phyloP scores from a whole-genome alignment of 2,113 vertebrate species.

The Xyliphius kryptos region DNA sequence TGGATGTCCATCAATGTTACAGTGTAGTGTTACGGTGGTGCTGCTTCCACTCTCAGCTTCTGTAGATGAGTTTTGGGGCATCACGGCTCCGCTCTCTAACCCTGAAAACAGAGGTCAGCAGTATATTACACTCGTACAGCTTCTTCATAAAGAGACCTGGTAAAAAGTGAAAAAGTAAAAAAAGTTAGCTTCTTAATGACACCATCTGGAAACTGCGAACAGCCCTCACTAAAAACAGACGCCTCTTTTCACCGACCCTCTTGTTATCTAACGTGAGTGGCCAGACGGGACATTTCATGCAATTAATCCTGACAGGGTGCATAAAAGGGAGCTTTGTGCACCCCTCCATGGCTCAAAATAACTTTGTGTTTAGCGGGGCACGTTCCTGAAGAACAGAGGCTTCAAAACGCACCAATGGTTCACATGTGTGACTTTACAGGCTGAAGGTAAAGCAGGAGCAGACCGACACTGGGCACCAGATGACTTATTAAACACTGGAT shows the following conservation, averaged over 20 bases:
- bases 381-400: background rate
- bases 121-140: too few relatives aligned
- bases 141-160: too few relatives aligned
- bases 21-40: constrained; percentile 66
- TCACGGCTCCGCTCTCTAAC: constrained; percentile 75
- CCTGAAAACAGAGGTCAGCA: constrained; percentile 50
- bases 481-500: background rate
- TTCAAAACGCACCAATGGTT: constrained; percentile 18
- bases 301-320: constrained; percentile 43
- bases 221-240: constrained; percentile 31
- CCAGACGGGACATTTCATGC: constrained; percentile 38
- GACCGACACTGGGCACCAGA: background rate
- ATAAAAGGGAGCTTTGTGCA: constrained; percentile 43
- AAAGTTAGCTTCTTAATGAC: constrained; percentile 10
- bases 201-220: constrained; percentile 16
- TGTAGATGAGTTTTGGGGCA: constrained; percentile 68
- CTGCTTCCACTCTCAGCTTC: constrained; percentile 71
- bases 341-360: constrained; percentile 35
- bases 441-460: background rate
- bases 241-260: constrained; percentile 26
- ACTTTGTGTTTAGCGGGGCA: constrained; percentile 32
- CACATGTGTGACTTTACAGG: constrained; percentile 29
- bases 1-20: constrained; percentile 79
- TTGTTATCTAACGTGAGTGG: constrained; percentile 39
- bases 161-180: background rate